A percentile compares a stretch with the other conserved stretches of the same genome.
Evolutionary conservation across 2,113 vertebrate genomes (phyloP).

Genomic region (Strix uralensis): DNA sequence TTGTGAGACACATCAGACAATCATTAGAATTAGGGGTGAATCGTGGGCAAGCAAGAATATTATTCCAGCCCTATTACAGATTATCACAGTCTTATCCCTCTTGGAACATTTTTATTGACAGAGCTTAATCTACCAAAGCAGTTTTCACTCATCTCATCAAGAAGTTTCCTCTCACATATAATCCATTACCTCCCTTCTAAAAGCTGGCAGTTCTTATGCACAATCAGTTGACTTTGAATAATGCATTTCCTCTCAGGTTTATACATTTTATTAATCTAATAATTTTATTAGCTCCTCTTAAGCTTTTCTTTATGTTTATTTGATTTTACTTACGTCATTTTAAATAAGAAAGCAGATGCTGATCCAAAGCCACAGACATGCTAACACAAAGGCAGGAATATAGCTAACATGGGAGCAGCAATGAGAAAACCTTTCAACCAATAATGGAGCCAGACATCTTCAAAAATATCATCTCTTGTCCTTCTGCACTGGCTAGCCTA

Average conservation of each 20-base stretch:
- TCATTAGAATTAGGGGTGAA: background rate
- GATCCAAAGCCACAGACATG: background rate
- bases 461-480: background rate
- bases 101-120: conserved; percentile 37
- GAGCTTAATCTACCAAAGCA: conserved; percentile 37
- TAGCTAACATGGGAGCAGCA: background rate
- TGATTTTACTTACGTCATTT: background rate
- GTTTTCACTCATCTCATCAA: conserved; percentile 31
- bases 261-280: background rate
- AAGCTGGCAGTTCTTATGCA: background rate
- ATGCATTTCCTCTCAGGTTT: background rate
- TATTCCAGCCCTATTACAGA: background rate
- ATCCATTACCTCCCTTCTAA: background rate
- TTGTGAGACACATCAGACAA: background rate
- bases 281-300: background rate
- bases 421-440: background rate
- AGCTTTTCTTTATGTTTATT: background rate
- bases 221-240: background rate
- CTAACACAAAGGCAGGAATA: background rate
- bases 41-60: background rate
- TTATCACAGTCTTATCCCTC: background rate
- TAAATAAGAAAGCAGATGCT: background rate
- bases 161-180: conserved; percentile 3
- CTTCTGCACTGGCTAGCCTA: background rate
- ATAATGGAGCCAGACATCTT: background rate